Base-by-base conservation (phyloP, 2,113 vertebrate species). In the Nannobrachium achirus region DNA sequence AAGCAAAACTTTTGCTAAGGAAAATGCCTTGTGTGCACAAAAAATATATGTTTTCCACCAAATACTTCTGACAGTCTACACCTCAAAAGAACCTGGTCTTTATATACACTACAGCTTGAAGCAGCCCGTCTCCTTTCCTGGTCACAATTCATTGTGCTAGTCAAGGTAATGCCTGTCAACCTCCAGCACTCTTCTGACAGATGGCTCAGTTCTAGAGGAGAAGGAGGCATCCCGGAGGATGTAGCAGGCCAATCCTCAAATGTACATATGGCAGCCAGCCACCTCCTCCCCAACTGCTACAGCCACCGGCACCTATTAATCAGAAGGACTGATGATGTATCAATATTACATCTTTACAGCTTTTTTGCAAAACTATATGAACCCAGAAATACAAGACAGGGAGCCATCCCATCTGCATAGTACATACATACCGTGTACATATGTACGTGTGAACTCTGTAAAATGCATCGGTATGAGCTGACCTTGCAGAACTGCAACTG, bases 241-340 rank as follows among this genome's bases (percentile, higher is more conserved):
- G 52, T 55, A 7, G 46, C 1, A 1, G 62, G 41, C 50, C 53
- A 75, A 68, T 76, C 71, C 63, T 71, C 52, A 78, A 82, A 80
- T 72, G 82, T 44, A 19, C 64, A 59, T 51, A 70, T 83, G 82
- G 88, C 75, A 74, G 55, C 20, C 13, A n/a, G 72, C 88, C 78
- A 85, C n/a, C 0, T 41, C 18, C 44, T 55, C 18, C n/a, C 65
- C 19, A 13, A 52, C 66, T 53, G 19, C 60, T 25, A 1, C 5
- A 68, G 4, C 25, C 42, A 79, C 58, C 56, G 4, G 19, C 42
- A 79, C 58, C 56, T 18, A 70, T 52, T 62, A 33, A 19, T n/a
- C 15, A 10, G 9, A n/a, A 70, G 25, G 70, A 69, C 56, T 18
- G 75, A 76, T 51, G 4, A 66, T 83, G 67, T 15, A 58, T 67